These are phyloP conservation scores for Momotus momota DNA, from an alignment of 2,797 vertebrate genomes.

Conservation along the genomic window DNA sequence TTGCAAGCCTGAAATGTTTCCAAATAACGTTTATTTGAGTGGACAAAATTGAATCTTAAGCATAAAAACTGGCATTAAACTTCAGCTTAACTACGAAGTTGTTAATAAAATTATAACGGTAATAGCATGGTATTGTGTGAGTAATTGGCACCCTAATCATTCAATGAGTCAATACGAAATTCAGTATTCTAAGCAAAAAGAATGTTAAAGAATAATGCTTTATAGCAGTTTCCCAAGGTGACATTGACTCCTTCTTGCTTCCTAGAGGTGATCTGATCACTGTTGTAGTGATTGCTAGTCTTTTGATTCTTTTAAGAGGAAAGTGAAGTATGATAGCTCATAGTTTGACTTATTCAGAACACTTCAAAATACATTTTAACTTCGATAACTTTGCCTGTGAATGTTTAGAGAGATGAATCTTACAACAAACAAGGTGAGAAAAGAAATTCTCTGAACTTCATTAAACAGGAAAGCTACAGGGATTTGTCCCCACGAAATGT, in stretches of 20 bases:
- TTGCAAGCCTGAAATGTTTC: not conserved
- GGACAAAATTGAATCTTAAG: not conserved
- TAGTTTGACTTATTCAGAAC: not conserved
- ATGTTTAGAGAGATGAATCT: not conserved
- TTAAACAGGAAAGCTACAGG: not conserved
- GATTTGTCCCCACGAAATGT: not conserved
- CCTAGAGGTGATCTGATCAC: not conserved
- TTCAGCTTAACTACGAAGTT: not conserved
- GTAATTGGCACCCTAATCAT: accelerated
- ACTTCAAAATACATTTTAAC: not conserved
- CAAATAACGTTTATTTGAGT: not conserved
- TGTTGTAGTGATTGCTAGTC: not conserved
- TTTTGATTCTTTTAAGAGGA: not conserved
- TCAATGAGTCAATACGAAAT: not conserved
- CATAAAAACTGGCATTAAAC: not conserved
- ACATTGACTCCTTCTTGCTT: not conserved
- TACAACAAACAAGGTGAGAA: not conserved
- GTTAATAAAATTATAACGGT: not conserved
- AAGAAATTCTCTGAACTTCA: not conserved
- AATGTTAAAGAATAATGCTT: not conserved
- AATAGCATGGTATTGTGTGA: not conserved
- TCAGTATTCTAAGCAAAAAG: not conserved
- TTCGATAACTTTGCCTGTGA: not conserved
- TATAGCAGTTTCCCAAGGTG: not conserved
- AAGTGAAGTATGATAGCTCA: not conserved